phyloP scores from a whole-genome alignment of 2,888 invertebrate species.

The Lasioglossum villosulum region DNA sequence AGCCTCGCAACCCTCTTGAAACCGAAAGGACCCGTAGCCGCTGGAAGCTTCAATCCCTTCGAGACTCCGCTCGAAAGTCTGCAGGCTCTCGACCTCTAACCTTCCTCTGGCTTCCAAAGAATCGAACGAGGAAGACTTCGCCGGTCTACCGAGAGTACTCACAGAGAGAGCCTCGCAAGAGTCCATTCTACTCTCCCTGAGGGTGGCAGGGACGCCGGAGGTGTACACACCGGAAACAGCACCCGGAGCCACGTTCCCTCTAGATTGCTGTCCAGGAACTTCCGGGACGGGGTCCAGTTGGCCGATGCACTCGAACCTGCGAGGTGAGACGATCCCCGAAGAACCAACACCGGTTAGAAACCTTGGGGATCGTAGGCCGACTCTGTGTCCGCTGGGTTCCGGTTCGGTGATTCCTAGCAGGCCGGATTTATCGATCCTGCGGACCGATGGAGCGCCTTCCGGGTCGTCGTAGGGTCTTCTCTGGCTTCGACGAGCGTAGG shows the following conservation, averaged over 20 bases:
- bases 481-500: conserved; percentile 46
- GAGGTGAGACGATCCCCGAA: conserved; percentile 66
- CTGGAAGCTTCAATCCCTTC: conserved; percentile 17
- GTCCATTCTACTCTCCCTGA: conserved; percentile 13
- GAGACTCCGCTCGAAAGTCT: conserved; percentile 7
- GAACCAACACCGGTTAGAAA: conserved; percentile 50
- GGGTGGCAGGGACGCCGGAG: not conserved
- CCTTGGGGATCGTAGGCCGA: conserved; percentile 47
- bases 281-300: conserved; percentile 80
- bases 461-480: conserved; percentile 62
- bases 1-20: conserved; percentile 29
- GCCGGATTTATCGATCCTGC: conserved; percentile 81
- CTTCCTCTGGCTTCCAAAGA: conserved; percentile 20
- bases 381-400: conserved; percentile 42
- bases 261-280: conserved; percentile 72
- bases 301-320: conserved; percentile 77
- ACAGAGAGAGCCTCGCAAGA: conserved; percentile 26
- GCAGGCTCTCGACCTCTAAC: not conserved
- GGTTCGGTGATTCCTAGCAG: conserved; percentile 77
- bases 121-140: conserved; percentile 39
- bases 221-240: not conserved
- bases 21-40: conserved; percentile 12
- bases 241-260: conserved; percentile 14
- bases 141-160: conserved; percentile 1
- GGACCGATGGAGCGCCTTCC: conserved; percentile 71